Evolutionary conservation across 2,113 vertebrate genomes (phyloP), one percentile per base, ranked within the genome.

Genomic region (Hoplias malabaricus): DNA sequence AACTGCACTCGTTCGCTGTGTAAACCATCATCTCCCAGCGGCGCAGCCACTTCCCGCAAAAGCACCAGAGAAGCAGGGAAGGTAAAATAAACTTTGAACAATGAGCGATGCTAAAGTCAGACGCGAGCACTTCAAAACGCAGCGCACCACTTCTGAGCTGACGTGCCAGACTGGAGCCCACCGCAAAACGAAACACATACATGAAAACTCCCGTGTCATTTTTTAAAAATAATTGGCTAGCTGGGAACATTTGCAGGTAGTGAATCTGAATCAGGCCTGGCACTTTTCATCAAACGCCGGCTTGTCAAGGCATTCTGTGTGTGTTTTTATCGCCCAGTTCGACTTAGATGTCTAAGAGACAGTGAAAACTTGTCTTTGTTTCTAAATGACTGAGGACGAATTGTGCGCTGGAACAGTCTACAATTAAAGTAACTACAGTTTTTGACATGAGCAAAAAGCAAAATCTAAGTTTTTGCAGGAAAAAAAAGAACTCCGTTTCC

Each of bases 181-280:
- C 46, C n/a, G 48, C 48, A 21, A 23, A 27, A 36, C 19, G 38
- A 72, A 34, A 46, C 23, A 13, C 57, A 6, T 42, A 46, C 61
- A 25, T 62, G 36, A 86, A 86, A 86, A 81, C 82, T 89, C 89
- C 89, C 85, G 69, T 88, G 87, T 87, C 89, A 89, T 89, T 90
- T 62, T 38, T 90, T 86, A 88, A 80, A 90, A 91, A 90, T 92
- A 91, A 91, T 92, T 92, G 91, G 88, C 86, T 86, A 76, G 83
- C 81, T 86, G 43, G 67, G 48, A 57, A 56, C 54, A 23, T 72
- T 34, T 72, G 50, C 50, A 38, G 33, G 50, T 40, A 38, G 50
- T 21, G n/a, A 43, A 46, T 68, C 21, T 34, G 59, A 62, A 62
- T 62, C 31, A 34, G 59, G 5, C 21, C 50, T 36, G 53, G 23